These are phyloP conservation scores for Parnassius apollo DNA, from an alignment of 2,888 invertebrate genomes.

Conservation along the genomic window DNA sequence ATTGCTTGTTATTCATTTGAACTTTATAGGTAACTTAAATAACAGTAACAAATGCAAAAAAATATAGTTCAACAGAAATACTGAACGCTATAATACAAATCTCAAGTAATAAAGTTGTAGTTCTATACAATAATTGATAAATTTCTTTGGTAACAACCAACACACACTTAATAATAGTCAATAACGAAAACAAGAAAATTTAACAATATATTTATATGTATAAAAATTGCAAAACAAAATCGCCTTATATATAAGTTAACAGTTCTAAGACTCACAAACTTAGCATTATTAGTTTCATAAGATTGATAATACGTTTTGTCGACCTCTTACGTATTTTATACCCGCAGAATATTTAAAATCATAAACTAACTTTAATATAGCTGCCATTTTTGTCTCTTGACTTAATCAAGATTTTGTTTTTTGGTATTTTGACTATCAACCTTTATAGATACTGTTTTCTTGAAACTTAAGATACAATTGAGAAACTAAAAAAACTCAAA, in stretches of 20 bases:
- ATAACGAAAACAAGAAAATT: conserved; percentile 75
- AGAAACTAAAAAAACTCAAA: conserved; percentile 16
- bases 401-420: neutral
- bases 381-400: conserved; percentile 21
- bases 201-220: conserved; percentile 67
- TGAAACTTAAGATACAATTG: conserved; percentile 12
- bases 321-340: conserved; percentile 22
- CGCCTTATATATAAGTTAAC: conserved; percentile 52
- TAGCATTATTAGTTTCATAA: conserved; percentile 13
- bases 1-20: conserved; percentile 69
- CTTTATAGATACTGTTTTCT: neutral
- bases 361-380: conserved; percentile 14
- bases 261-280: conserved; percentile 9
- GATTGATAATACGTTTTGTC: neutral
- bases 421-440: too few species aligned
- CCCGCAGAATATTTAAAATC: conserved; percentile 19
- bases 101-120: conserved; percentile 46
- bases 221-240: conserved; percentile 53
- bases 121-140: conserved; percentile 51
- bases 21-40: conserved; percentile 74
- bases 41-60: conserved; percentile 69
- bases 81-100: conserved; percentile 59
- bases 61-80: conserved; percentile 58
- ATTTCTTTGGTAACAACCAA: conserved; percentile 80
- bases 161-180: conserved; percentile 73